Base-by-base conservation (phyloP, 1,140 invertebrate species). In the Lamellibrachia luymesi region DNA sequence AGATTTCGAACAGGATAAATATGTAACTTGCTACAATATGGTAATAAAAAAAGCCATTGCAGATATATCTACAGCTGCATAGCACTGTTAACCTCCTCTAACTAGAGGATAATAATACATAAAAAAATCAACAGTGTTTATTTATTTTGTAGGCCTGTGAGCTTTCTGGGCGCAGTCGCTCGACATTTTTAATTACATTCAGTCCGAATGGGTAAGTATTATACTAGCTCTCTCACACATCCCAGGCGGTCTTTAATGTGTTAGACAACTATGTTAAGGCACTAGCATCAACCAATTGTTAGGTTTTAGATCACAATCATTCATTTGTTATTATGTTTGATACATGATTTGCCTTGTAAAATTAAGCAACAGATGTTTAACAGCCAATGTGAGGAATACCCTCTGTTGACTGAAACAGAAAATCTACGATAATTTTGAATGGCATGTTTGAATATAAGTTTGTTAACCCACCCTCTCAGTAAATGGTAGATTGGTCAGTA, bases 151-250 rank as follows among this genome's bases (percentile, higher is more conserved):
- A 96, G 95, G 93, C 95, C 50, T 98, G 98, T 96, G 97, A 98
- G 94, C 96, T 98, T 94, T 98, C 98, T 93, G 97, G 97, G 92
- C 97, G 97, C 94, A 97, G 98, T 93, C 97, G 97, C 95, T 98
- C 98, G 80, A 98, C 98, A 93, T 98, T 98, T 96, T 96, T 98
- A 90, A 98, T 98, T 97, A 98, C 98, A 90, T 98, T 98, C 94
- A 98, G 98, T 97, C 97, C 98, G 93, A 98, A 98, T 97, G 98
- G 98, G 97, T 98, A 97, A 97, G 92, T 93, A 38, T 89, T 50
- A 49, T 17, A 92, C 90, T n/a, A 91, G 38, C 6, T 89, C 38
- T 38, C 90, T 90, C 52, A 80, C 89, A 91, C 90, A 89, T 17
- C 27, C 64, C 27, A 96, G 50, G 25, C 52, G 80, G 51, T 93